Evolutionary conservation across 2,888 invertebrate species (phyloP), one percentile per base, ranked within the genome.

Genomic region (Drosophila neutralis): DNA sequence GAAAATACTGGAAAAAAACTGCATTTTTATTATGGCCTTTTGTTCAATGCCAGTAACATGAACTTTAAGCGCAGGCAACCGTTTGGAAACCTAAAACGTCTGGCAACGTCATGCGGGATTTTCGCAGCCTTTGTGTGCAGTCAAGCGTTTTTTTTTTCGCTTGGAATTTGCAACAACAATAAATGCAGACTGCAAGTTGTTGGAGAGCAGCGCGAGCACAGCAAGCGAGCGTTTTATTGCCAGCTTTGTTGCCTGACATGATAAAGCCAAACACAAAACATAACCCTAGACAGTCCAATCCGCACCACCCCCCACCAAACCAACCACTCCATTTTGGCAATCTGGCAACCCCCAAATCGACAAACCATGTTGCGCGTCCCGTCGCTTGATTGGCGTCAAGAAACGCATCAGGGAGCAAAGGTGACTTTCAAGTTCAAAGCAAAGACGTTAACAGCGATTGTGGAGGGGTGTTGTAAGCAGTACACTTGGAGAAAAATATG

Each of bases 161-260:
- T 78, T 79, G 77, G 78, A 76, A 87, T 87, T 89, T 89, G 87
- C 87, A 87, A 45, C 85, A 87, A 89, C 85, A 83, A 73, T 87
- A 74, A 75, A 69, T 18, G 29, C 36, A 29, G 53, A 65, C 67
- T 76, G 77, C 80, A 77, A 63, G 65, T 62, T 73, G 71, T 69
- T 60, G 18, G 29, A 42, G 36, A 18, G 33, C 42, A 52, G 38
- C 42, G 21, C 48, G 21, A 48, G 21, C 42, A 42, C 42, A 24
- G 45, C 45, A 45, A 42, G 31, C 66, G 52, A 42, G 31, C 66
- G 52, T 56, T 68, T 27, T 58, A 38, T 51, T 51, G 53, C 33
- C 69, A 58, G 54, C 69, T 63, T 76, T 81, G 83, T 81, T 79
- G 71, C 68, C 80, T 78, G 76, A 78, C 74, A 76, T 75, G 80